Evolutionary conservation across 2,113 vertebrate genomes (phyloP).

Genomic region (Psilopogon haemacephalus): DNA sequence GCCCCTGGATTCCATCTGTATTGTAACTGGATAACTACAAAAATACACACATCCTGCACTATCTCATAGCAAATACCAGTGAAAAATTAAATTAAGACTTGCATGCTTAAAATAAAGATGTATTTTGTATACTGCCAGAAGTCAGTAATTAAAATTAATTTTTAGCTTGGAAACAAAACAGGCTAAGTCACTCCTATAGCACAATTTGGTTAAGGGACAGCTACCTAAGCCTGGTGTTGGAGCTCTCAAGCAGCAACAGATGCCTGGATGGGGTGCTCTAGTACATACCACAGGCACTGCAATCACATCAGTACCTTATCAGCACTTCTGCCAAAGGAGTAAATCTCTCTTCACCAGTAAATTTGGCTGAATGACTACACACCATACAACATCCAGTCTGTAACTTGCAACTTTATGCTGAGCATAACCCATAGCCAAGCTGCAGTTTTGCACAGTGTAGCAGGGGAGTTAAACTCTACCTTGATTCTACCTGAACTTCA

Average conservation of each 20-base stretch:
- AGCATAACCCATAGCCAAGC: background rate
- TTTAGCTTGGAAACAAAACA: background rate
- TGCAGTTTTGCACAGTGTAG: background rate
- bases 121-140: background rate
- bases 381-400: background rate
- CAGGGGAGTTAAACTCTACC: background rate
- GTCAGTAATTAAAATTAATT: background rate
- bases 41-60: background rate
- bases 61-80: background rate
- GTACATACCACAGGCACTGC: background rate
- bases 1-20: background rate
- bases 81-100: background rate
- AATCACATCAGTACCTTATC: background rate
- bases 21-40: background rate
- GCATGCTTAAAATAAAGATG: accelerated
- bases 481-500: background rate
- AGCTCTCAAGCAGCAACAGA: background rate
- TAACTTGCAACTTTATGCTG: background rate
- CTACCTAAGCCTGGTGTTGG: background rate
- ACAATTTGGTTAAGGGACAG: background rate
- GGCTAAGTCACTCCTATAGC: background rate
- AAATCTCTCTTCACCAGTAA: background rate
- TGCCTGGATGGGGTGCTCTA: background rate
- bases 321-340: background rate
- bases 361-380: background rate